These are phyloP conservation scores for Polia nebulosa DNA, from an alignment of 2,888 invertebrate genomes.

Conservation along the genomic window DNA sequence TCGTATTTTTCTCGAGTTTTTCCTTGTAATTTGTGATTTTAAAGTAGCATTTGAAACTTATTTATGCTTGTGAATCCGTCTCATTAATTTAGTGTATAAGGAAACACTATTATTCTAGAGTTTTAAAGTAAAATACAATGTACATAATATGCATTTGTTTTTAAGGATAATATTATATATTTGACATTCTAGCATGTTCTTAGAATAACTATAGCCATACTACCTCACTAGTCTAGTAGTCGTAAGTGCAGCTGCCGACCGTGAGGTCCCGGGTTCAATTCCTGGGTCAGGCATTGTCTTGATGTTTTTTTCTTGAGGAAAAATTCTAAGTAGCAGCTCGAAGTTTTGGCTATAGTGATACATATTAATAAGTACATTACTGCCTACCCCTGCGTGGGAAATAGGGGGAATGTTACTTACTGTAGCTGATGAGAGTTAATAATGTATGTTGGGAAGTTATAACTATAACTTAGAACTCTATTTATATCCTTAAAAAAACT, in stretches of 20 bases:
- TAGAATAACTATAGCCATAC: constrained; percentile 21
- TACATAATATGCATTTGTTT: constrained; percentile 10
- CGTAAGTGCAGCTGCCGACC: constrained; percentile 20
- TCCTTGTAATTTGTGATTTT: constrained; percentile 27
- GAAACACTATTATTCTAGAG: not conserved
- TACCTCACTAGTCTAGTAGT: constrained; percentile 47
- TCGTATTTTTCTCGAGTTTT: constrained; percentile 38
- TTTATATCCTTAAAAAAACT: constrained; percentile 5
- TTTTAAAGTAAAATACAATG: not conserved
- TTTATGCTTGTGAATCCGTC: constrained; percentile 28
- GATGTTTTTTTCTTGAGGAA: constrained; percentile 40
- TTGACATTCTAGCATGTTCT: constrained; percentile 5
- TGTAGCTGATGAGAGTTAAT: not conserved
- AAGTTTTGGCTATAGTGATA: constrained; percentile 32
- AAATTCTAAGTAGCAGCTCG: constrained; percentile 36
- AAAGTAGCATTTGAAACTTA: constrained; percentile 15
- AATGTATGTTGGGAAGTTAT: not conserved
- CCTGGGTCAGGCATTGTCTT: constrained; percentile 44
- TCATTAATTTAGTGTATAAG: constrained; percentile 14
- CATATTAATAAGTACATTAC: not conserved
- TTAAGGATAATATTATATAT: no score
- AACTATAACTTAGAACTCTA: constrained; percentile 6
- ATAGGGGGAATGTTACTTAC: not conserved
- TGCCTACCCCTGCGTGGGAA: constrained; percentile 11
- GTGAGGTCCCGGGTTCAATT: constrained; percentile 39